A percentile compares a stretch with the other conserved stretches of the same genome.
Evolutionary conservation across 2,113 vertebrate species (phyloP).

Genomic region (Phoenicopterus ruber): DNA sequence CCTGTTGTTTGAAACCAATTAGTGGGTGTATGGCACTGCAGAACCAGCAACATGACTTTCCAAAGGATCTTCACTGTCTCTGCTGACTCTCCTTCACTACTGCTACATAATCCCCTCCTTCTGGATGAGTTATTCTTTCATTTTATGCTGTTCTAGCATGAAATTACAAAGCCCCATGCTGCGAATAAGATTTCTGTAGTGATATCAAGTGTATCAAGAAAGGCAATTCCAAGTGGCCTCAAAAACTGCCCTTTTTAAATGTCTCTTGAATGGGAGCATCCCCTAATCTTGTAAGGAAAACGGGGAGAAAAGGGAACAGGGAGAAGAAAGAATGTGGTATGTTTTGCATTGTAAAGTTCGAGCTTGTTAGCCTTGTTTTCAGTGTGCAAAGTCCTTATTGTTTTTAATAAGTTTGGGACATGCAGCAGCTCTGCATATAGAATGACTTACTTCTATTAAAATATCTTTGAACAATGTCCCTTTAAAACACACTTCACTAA

Average conservation of each 20-base stretch:
- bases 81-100: conserved; percentile 20
- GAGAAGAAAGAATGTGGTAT: not conserved
- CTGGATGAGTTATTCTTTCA: conserved; percentile 60
- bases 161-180: conserved; percentile 63
- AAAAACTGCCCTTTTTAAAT: not conserved
- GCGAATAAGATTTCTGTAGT: conserved; percentile 59
- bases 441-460: not conserved
- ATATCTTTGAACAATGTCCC: not conserved
- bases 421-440: not conserved
- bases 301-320: not conserved
- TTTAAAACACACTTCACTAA: not conserved
- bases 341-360: not conserved
- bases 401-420: not conserved
- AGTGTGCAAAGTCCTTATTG: not conserved
- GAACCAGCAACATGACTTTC: conserved; percentile 10
- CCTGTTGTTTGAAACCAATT: conserved; percentile 28
- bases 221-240: conserved; percentile 8
- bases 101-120: conserved; percentile 43
- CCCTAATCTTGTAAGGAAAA: not conserved
- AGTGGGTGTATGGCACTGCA: not conserved
- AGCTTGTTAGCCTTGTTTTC: not conserved
- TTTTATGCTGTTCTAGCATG: conserved; percentile 72
- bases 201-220: conserved; percentile 50
- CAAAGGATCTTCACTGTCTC: conserved; percentile 18
- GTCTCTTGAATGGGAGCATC: not conserved